Base-by-base conservation (phyloP, 1,140 invertebrate species). In the Ceratina australensis region DNA sequence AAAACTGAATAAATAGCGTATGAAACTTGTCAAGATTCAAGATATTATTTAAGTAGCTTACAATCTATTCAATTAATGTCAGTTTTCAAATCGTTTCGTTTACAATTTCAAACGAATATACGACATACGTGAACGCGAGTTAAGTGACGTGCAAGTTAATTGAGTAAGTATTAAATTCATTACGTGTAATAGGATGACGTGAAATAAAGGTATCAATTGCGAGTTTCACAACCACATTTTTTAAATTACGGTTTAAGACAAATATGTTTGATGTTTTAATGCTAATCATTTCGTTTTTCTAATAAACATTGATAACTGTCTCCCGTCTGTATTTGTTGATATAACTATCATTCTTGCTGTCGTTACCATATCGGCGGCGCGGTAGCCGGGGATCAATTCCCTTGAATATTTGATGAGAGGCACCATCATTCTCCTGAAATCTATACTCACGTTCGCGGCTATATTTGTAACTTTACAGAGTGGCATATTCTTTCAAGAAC, bases 361-460 rank as follows among this genome's bases (percentile, higher is more conserved):
- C 26, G 16, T 26, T 42, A 12, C 42, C 67, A 59, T 65, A 42
- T 42, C 33, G 33, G 33, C 33, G 33, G 5, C 33, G 33, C 33
- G 33, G 33, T 42, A 42, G 33, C 33, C 5, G 33, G 33, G 63
- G 83, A 89, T 89, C 88, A 89, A 89, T 89, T 89, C 50, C 78
- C 26, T 75, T 89, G 87, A 89, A 89, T 89, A 89, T 88, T 89
- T 89, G 71, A 89, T 89, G 50, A 77, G 63, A 74, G 61, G 33
- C 59, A 66, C 84, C 81, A 78, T 84, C 82, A 71, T 79, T 81
- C 84, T 82, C 83, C 79, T 78, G 79, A 79, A 85, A 86, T 78
- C 79, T 81, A 86, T 84, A 82, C 82, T 82, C 76, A 68, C 80
- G 72, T 78, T 57, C 67, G 73, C 72, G 64, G 81, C 86, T 88